phyloP scores from a whole-genome alignment of 2,797 vertebrate genomes.

The Cirrhinus mrigala region DNA sequence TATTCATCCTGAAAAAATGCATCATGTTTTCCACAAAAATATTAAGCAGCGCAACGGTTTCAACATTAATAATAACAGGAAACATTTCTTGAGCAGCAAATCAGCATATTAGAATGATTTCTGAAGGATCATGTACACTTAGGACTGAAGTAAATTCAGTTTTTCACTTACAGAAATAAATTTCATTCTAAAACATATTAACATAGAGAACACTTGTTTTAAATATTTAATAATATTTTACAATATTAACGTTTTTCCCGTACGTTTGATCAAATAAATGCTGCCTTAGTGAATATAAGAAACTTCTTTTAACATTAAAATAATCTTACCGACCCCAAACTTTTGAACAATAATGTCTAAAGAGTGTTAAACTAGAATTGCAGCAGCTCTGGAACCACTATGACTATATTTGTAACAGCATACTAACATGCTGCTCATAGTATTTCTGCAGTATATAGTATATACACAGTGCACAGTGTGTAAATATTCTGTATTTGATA shows the following conservation, averaged over 20 bases:
- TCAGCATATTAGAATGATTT: neutral
- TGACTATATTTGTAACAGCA: neutral
- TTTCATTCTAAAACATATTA: neutral
- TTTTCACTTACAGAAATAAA: neutral
- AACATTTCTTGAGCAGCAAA: neutral
- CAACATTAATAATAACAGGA: neutral
- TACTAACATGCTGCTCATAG: neutral
- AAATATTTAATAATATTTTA: neutral
- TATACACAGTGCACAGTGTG: neutral
- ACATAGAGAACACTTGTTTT: neutral
- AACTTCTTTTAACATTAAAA: neutral
- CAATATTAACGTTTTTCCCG: neutral
- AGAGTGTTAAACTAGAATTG: neutral
- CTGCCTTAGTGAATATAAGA: neutral
- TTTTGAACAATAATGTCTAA: neutral
- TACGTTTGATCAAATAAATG: neutral
- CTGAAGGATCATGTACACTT: neutral
- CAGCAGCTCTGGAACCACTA: slow-evolving; percentile 35
- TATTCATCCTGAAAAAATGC: neutral
- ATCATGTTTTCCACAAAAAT: neutral
- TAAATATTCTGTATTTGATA: neutral
- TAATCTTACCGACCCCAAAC: neutral
- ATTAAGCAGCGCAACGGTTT: neutral
- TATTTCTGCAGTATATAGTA: neutral
- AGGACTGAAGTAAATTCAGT: neutral